Evolutionary conservation across 2,797 vertebrate species (phyloP), one percentile per base, ranked within the genome.

Genomic region (Babyrousa celebensis): DNA sequence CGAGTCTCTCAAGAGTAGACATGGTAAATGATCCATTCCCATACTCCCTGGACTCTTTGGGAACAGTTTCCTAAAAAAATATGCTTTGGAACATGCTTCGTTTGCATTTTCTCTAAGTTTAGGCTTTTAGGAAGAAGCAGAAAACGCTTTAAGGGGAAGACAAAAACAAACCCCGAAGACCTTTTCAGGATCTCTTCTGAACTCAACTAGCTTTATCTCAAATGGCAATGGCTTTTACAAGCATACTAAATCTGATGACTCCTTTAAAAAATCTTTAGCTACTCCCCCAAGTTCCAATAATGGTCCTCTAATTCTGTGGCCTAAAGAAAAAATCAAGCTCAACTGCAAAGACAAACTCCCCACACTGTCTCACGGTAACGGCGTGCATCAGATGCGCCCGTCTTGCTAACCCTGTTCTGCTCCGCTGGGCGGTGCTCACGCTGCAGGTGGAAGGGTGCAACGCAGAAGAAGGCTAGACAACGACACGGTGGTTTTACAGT

Each of bases 401-500:
- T 25, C 72, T 65, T 5, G 6, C 40, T 62, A 75, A 62, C 12
- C 5, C 2, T 16, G 15, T 36, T 36, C 10, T 2, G 0, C 75
- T 63, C 25, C 36, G 32, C 2, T 5, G 1, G 4, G 4, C 29
- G n/a, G 21, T 79, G 21, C 25, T 40, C 75, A 32, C 15, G 18
- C 0, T 9, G 36, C 5, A 48, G 18, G 29, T 48, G 15, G 79
- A 86, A 65, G 0, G 17, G 12, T 29, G 11, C 27, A 3, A 40
- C 32, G 93, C 16, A 84, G 40, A 96, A 88, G 23, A 56, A 93
- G 16, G 23, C 89, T 27, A 3, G 52, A 94, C 40, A 0, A n/a
- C 27, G 0, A n/a, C 6, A 5, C 36, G 52, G 40, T 90, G 6
- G 78, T 94, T 97, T 97, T 58, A 96, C 71, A 95, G 82, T 98